phyloP scores from a whole-genome alignment of 2,113 vertebrate species.

The Neogobius melanostomus region DNA sequence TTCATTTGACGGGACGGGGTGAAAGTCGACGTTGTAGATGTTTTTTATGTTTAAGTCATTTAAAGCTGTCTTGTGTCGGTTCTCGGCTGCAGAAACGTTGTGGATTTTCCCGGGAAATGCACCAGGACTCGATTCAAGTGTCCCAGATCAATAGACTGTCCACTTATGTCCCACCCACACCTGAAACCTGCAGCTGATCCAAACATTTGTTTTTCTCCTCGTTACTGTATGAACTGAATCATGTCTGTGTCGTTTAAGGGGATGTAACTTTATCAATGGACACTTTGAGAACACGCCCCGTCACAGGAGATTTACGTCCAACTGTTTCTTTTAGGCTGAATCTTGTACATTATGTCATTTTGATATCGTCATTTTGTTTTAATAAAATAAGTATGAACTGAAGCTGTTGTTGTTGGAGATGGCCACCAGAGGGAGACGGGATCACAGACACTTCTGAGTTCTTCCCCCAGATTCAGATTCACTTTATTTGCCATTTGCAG shows the following conservation, averaged over 20 bases:
- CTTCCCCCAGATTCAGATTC: too few species aligned
- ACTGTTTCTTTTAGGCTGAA: neutral
- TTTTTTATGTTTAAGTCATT: too few species aligned
- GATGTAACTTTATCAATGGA: neutral
- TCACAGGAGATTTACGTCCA: neutral
- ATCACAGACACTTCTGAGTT: too few species aligned
- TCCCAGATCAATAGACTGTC: neutral
- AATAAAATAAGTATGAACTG: neutral
- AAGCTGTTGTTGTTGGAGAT: neutral
- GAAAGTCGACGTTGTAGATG: too few species aligned
- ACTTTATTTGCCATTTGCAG: too few species aligned
- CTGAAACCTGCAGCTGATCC: neutral
- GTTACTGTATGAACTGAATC: conserved; percentile 7
- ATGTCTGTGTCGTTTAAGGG: neutral
- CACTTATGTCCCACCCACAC: too few species aligned
- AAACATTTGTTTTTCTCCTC: conserved; percentile 9
- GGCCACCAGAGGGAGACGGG: neutral
- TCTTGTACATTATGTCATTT: neutral
- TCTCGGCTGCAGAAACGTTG: neutral
- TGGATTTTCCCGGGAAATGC: neutral
- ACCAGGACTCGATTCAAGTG: neutral
- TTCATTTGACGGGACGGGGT: too few species aligned
- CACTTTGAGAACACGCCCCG: neutral
- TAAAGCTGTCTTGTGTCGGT: too few species aligned
- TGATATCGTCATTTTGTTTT: neutral